Conservation (phyloP, 2,888 invertebrate species). For the Limnephilus lunatus region DNA sequence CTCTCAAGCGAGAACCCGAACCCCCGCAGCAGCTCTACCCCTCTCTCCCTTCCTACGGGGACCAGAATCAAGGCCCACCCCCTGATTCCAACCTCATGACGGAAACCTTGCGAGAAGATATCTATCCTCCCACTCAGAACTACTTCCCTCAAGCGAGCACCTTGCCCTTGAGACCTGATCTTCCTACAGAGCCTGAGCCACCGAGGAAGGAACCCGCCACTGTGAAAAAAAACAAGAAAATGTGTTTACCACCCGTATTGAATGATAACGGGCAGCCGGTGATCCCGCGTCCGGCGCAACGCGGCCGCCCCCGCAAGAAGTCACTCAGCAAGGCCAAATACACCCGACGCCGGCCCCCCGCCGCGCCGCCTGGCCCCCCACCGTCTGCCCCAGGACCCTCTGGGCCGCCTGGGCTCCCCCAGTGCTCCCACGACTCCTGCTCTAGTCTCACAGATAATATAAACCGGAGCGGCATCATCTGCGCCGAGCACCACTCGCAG, state of each 20-base stretch:
- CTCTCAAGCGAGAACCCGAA: constrained; percentile 57
- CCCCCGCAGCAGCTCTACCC: constrained; percentile 66
- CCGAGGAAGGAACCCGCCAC: background rate
- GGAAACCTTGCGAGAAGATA: background rate
- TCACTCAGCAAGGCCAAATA: constrained; percentile 64
- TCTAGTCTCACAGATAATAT: constrained; percentile 75
- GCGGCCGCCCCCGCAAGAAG: constrained; percentile 64
- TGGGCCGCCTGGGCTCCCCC: background rate
- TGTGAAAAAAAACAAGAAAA: constrained; percentile 20
- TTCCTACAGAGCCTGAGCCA: background rate
- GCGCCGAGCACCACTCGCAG: constrained; percentile 76
- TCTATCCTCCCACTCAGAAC: background rate
- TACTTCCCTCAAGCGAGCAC: background rate
- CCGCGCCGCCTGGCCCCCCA: constrained; percentile 11
- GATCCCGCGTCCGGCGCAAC: constrained; percentile 65
- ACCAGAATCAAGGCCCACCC: constrained; percentile 41
- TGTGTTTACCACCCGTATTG: background rate
- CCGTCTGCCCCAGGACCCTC: background rate
- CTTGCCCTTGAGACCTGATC: background rate
- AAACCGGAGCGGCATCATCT: constrained; percentile 74
- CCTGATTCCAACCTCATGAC: background rate
- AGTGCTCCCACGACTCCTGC: constrained; percentile 75
- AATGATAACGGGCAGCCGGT: background rate
- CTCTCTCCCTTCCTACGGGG: constrained; percentile 66
- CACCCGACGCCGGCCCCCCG: constrained; percentile 61